These are phyloP conservation scores for Trogon surrucura DNA, from an alignment of 2,113 vertebrate genomes.

Conservation along the genomic window DNA sequence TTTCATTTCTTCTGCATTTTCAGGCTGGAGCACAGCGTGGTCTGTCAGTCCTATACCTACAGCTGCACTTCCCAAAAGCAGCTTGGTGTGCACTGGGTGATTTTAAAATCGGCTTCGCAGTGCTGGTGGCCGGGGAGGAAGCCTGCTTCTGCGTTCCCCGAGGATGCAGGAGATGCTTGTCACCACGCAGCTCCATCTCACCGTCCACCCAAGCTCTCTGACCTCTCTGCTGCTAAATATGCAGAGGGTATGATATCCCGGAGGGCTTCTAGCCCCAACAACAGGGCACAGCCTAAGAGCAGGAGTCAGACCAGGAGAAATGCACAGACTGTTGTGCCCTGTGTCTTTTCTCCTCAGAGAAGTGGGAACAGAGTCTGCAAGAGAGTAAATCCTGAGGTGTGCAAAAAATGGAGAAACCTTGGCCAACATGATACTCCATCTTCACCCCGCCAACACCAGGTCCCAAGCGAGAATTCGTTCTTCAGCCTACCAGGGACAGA, in stretches of 20 bases:
- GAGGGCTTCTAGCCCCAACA: neutral
- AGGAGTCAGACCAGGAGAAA: neutral
- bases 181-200: fast-evolving
- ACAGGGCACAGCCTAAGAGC: neutral
- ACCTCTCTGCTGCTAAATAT: neutral
- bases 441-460: neutral
- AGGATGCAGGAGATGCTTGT: neutral
- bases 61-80: neutral
- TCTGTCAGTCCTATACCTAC: neutral
- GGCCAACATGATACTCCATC: neutral
- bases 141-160: fast-evolving
- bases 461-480: neutral
- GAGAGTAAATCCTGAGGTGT: neutral
- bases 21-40: neutral
- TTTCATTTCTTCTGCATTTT: neutral
- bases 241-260: too few species aligned
- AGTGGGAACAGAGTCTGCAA: neutral
- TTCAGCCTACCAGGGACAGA: neutral
- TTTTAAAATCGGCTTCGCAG: neutral
- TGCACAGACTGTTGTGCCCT: too few species aligned
- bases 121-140: neutral
- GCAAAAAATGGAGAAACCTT: neutral
- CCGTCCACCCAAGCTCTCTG: neutral
- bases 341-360: neutral
- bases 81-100: neutral